Conservation (phyloP, 2,888 invertebrate genomes). For the Tiliacea citrago region DNA sequence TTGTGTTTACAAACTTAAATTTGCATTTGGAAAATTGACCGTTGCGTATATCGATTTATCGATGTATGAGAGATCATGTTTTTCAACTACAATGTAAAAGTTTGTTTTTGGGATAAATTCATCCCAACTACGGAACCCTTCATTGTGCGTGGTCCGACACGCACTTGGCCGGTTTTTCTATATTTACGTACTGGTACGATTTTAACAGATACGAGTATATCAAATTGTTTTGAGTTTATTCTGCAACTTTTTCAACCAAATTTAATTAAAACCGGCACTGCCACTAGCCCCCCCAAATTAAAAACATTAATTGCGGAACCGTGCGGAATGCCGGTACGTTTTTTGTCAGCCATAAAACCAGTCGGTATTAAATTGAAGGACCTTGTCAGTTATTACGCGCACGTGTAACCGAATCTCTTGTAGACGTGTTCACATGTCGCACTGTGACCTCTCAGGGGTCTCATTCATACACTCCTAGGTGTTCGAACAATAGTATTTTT, state of each 20-base stretch:
- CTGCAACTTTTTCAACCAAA: background rate
- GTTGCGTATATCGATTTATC: too few species aligned
- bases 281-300: background rate
- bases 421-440: background rate
- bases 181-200: too few species aligned
- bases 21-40: too few species aligned
- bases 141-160: too few species aligned
- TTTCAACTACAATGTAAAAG: too few species aligned
- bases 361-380: constrained; percentile 7
- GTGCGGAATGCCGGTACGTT: constrained; percentile 15
- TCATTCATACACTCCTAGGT: background rate
- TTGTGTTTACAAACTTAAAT: too few species aligned
- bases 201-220: too few species aligned
- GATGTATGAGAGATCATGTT: too few species aligned
- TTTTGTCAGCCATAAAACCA: constrained; percentile 27
- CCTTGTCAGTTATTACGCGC: constrained; percentile 23
- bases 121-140: too few species aligned
- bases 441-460: background rate
- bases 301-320: background rate
- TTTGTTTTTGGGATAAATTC: too few species aligned
- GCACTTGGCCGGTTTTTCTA: too few species aligned
- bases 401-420: constrained; percentile 28
- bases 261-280: background rate
- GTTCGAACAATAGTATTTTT: background rate
- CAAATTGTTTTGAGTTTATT: background rate